Evolutionary conservation across 2,797 vertebrate genomes (phyloP).

Genomic region (Leuciscus waleckii): DNA sequence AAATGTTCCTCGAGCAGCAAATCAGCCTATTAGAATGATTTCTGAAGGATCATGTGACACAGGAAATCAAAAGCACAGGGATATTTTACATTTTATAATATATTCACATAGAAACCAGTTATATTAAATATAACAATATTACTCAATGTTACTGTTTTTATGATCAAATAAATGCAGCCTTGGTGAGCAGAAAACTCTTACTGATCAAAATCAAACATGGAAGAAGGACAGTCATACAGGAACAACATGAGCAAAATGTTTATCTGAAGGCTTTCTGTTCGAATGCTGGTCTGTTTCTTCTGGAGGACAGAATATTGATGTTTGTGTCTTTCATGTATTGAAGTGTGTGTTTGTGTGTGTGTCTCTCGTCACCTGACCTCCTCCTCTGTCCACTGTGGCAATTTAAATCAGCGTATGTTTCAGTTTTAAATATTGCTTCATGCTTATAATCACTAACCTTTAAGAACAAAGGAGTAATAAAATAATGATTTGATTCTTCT

Average conservation of each 20-base stretch:
- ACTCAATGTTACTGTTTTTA: background rate
- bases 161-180: background rate
- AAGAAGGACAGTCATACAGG: no score
- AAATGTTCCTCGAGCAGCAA: background rate
- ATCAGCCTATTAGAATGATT: background rate
- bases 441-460: no score
- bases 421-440: no score
- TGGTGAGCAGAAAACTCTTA: background rate
- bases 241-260: background rate
- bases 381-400: conserved; percentile 64
- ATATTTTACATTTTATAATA: no score
- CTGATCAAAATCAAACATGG: no score
- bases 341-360: conserved; percentile 63
- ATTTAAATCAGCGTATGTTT: no score
- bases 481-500: no score
- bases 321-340: background rate
- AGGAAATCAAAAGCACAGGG: background rate
- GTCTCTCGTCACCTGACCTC: conserved; percentile 58
- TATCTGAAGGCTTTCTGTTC: background rate
- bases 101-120: background rate
- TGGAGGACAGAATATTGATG: conserved; percentile 7
- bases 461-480: no score
- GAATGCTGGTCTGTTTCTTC: background rate
- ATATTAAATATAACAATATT: background rate
- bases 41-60: background rate